Base-by-base conservation (phyloP, 2,888 invertebrate species). In the Saturnia pavonia region DNA sequence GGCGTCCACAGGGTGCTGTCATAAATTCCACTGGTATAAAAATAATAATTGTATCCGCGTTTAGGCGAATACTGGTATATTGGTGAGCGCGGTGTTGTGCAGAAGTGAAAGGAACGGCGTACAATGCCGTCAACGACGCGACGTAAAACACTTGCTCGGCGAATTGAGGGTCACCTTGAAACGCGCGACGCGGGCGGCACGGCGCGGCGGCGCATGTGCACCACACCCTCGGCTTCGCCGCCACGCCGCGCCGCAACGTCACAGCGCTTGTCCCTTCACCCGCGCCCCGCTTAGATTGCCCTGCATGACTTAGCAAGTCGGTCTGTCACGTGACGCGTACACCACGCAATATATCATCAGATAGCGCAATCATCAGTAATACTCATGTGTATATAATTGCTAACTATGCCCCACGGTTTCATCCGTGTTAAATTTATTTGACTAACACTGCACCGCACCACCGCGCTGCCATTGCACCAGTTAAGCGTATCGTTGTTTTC, bases 1-100 rank as follows among this genome's bases (percentile, higher is more conserved):
- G 93, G 88, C 71, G 93, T 89, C 92, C 93, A 94, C 94, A 94
- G 93, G 85, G 76, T 92, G 92, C 85, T 87, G 89, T 82, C 92
- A 89, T 92, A 89, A 85, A 89, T 87, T 88, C 82, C 87, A 88
- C 89, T 73, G 83, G 75, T 84, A 85, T 88, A 87, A 80, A 85
- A 76, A 85, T 78, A 81, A 82, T 79, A 74, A 75, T 79, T 82
- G 84, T 89, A 89, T 89, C 87, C 90, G 88, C 90, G 89, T 86
- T 84, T 75, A 73, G 74, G 85, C 87, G 85, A 90, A 89, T 90
- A 90, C 88, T 86, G 86, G 88, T 87, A 82, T 79, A 25, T 68
- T 75, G 74, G 78, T 77, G 80, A 82, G 77, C 80, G 86, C 77
- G 80, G 75, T 80, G 75, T 78, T 78, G 81, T 80, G 75, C 73